Evolutionary conservation across 92 coral and sea anemone genomes (phyloP).

Genomic region (Metridium senile): DNA sequence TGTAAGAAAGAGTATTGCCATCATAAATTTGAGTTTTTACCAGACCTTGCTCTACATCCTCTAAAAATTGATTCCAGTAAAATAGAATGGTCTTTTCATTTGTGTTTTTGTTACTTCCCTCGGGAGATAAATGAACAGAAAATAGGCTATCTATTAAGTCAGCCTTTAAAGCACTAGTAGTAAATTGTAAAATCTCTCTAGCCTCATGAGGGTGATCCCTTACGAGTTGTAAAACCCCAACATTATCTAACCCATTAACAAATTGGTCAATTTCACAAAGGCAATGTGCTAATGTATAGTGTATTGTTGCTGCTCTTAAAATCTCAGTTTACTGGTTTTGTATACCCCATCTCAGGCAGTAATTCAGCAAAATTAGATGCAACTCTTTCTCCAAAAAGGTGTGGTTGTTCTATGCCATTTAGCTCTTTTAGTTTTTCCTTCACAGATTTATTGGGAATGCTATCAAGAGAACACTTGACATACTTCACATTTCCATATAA

Average conservation of each 20-base stretch:
- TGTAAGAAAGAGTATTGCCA: conserved; percentile 7
- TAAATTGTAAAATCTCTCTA: conserved; percentile 48
- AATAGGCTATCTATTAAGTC: conserved; percentile 51
- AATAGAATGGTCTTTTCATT: conserved; percentile 50
- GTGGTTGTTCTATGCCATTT: conserved; percentile 21
- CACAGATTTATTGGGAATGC: conserved; percentile 39
- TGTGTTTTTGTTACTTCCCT: conserved; percentile 57
- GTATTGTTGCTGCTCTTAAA: conserved; percentile 38
- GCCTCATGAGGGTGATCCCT: conserved; percentile 51
- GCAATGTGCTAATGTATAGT: conserved; percentile 42
- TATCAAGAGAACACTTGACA: conserved; percentile 38
- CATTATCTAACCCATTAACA: conserved; percentile 51
- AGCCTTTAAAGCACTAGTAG: conserved; percentile 47
- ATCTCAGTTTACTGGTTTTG: conserved; percentile 30
- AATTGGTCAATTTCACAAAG: conserved; percentile 55
- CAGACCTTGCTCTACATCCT: conserved; percentile 55
- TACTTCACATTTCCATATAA: conserved; percentile 40
- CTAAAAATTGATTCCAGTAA: conserved; percentile 50
- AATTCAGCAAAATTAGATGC: conserved; percentile 19
- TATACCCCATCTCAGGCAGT: conserved; percentile 22
- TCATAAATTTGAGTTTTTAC: conserved; percentile 25
- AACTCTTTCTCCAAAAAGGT: conserved; percentile 25
- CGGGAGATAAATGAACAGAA: conserved; percentile 35
- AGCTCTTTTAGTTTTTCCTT: conserved; percentile 27
- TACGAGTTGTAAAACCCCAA: conserved; percentile 43